Percentiles rank a stretch among this genome's conserved stretches.
Evolutionary conservation across 1,140 invertebrate genomes (phyloP).

Genomic region (Hormaphis cornu): DNA sequence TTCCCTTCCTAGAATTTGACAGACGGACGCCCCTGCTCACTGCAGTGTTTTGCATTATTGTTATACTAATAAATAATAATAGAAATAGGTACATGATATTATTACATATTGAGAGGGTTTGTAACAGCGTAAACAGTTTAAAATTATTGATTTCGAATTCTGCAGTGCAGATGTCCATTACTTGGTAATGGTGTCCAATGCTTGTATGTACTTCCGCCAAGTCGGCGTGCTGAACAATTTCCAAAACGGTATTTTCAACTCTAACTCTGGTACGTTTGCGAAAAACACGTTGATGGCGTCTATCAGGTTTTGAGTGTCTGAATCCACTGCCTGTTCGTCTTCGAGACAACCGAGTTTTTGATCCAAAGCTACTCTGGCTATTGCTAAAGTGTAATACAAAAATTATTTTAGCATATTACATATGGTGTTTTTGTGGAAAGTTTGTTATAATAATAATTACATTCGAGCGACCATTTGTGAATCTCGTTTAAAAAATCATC

Average conservation of each 20-base stretch:
- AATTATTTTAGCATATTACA: background rate
- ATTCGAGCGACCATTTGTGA: conserved; percentile 81
- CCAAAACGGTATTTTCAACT: conserved; percentile 72
- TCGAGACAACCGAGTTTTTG: conserved; percentile 63
- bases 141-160: no score
- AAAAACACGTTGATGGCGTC: conserved; percentile 70
- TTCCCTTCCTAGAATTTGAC: no score
- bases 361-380: conserved; percentile 68
- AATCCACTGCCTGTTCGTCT: conserved; percentile 47
- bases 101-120: no score
- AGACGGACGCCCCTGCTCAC: no score
- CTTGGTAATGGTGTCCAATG: conserved; percentile 57
- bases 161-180: conserved; percentile 39
- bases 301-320: conserved; percentile 64
- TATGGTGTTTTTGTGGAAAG: background rate
- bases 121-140: no score
- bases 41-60: no score
- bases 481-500: conserved; percentile 69
- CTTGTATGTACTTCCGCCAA: conserved; percentile 61
- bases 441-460: conserved; percentile 47
- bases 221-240: conserved; percentile 62
- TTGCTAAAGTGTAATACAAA: conserved; percentile 49
- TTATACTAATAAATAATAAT: no score
- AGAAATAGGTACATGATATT: no score
- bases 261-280: conserved; percentile 64